Conservation (phyloP, 92 coral and sea anemone species). For the Umimayanthus kanabou region DNA sequence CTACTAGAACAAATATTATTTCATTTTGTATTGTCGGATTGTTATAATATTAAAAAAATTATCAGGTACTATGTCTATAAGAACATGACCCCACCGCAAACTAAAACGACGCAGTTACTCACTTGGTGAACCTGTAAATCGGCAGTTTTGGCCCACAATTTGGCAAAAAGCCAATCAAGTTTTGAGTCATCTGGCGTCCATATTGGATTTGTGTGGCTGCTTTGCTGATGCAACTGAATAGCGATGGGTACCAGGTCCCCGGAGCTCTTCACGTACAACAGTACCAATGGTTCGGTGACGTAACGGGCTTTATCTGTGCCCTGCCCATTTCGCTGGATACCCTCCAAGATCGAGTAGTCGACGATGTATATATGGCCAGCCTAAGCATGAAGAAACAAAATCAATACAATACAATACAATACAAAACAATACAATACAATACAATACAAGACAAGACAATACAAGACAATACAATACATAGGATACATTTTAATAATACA, state of each 20-base stretch:
- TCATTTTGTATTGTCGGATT: no score
- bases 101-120: neutral
- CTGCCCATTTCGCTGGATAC: slow-evolving; percentile 30
- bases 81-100: neutral
- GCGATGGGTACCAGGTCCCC: slow-evolving; percentile 50
- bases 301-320: slow-evolving; percentile 34
- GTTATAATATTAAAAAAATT: no score
- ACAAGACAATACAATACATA: no score
- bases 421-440: no score
- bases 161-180: slow-evolving; percentile 49
- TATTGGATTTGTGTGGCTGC: slow-evolving; percentile 47
- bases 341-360: slow-evolving; percentile 26
- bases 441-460: no score
- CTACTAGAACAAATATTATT: no score
- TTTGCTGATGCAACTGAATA: slow-evolving; percentile 49
- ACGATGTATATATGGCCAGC: slow-evolving; percentile 40
- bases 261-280: slow-evolving; percentile 33
- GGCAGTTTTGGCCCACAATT: slow-evolving; percentile 48
- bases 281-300: slow-evolving; percentile 25
- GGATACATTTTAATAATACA: no score
- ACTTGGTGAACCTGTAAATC: slow-evolving; percentile 50
- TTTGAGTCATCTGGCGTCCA: slow-evolving; percentile 46
- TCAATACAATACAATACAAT: no score
- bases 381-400: neutral
- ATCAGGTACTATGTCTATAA: neutral